Conservation (phyloP, 2,797 vertebrate genomes). For the Siniperca obscura region DNA sequence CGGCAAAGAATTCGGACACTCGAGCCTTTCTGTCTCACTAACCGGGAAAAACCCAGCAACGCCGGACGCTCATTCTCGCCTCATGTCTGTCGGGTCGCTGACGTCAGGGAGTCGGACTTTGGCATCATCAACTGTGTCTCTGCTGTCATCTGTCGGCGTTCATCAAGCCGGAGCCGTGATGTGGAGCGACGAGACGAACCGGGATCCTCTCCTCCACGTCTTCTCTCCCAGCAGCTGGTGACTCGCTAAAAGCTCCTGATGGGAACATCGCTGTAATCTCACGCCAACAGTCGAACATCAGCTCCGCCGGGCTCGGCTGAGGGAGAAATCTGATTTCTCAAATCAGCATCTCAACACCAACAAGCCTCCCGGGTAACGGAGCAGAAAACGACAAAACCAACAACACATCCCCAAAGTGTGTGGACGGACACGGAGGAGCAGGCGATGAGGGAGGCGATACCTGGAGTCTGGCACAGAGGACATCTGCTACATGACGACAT, state of each 20-base stretch:
- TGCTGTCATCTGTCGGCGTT: neutral
- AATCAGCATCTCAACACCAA: neutral
- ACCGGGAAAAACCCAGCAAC: too few species aligned
- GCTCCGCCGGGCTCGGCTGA: neutral
- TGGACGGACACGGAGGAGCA: neutral
- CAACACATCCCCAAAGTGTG: constrained; percentile 2
- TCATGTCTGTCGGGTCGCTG: too few species aligned
- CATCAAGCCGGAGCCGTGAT: neutral
- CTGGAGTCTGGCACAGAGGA: constrained; percentile 15
- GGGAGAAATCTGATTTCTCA: constrained; percentile 8
- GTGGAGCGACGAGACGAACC: neutral
- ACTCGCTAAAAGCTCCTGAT: constrained; percentile 12
- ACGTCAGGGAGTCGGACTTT: neutral
- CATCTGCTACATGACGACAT: constrained; percentile 28
- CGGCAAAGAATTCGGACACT: too few species aligned
- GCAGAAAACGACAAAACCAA: constrained; percentile 25
- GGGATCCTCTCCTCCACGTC: neutral
- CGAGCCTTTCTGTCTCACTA: too few species aligned
- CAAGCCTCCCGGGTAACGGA: neutral
- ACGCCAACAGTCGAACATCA: constrained; percentile 1
- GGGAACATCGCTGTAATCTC: constrained; percentile 16
- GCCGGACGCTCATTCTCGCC: too few species aligned
- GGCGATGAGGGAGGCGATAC: neutral
- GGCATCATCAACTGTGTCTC: too few species aligned
- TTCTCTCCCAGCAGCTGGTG: constrained; percentile 3